These are phyloP conservation scores for Sphyrna mokarran DNA, from an alignment of 2,113 vertebrate genomes.

Conservation along the genomic window DNA sequence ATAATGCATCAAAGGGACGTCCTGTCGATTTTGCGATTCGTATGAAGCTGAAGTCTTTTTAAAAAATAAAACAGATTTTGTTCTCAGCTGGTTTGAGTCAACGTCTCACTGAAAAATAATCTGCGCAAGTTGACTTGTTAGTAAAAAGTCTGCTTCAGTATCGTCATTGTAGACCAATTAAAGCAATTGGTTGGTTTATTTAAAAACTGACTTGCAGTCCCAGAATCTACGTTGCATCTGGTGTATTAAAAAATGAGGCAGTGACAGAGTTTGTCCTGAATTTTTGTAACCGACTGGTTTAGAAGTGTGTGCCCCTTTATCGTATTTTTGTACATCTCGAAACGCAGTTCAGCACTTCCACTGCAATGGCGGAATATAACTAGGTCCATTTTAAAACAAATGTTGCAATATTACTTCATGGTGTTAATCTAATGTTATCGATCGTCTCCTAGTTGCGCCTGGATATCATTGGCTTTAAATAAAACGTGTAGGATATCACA, in stretches of 20 bases:
- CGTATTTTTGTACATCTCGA: too few relatives aligned
- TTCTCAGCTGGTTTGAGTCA: neutral
- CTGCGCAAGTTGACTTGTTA: too few relatives aligned
- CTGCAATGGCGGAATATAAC: too few relatives aligned
- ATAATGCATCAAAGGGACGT: too few relatives aligned
- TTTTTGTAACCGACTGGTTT: neutral
- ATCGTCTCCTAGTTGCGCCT: neutral
- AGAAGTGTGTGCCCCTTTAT: neutral
- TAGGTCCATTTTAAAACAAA: too few relatives aligned
- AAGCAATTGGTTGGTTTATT: too few relatives aligned
- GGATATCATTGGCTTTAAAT: neutral
- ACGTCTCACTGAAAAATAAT: neutral
- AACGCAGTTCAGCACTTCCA: neutral
- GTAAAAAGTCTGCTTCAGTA: neutral
- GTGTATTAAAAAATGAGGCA: neutral
- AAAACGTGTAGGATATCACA: neutral
- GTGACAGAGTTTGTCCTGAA: neutral
- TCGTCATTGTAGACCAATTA: neutral
- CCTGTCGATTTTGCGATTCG: neutral
- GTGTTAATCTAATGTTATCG: too few relatives aligned
- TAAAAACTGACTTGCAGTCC: neutral
- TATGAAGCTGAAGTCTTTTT: neutral
- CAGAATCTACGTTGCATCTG: too few relatives aligned
- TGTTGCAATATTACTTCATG: too few relatives aligned
- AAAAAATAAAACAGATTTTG: neutral